phyloP scores from a whole-genome alignment of 2,888 invertebrate genomes.

The Sturmia bella region DNA sequence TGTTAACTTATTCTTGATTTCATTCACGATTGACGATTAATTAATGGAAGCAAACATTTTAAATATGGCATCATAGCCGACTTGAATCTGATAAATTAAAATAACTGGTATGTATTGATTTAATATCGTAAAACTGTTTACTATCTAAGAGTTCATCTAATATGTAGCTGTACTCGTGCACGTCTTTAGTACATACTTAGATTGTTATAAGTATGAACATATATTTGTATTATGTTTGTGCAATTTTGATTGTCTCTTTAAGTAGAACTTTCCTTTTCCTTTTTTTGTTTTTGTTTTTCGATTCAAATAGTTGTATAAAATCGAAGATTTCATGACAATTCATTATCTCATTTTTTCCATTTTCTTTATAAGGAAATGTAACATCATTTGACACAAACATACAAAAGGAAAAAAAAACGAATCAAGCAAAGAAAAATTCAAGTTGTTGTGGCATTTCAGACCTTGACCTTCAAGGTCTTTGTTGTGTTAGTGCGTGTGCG shows the following conservation, averaged over 20 bases:
- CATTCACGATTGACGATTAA: no score
- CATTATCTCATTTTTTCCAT: slow-evolving; percentile 12
- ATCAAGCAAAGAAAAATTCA: slow-evolving; percentile 9
- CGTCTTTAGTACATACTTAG: no score
- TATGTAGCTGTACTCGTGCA: no score
- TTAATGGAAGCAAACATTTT: no score
- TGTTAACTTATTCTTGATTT: no score
- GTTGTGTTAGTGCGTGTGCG: not conserved
- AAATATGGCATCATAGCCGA: no score
- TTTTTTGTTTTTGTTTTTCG: slow-evolving; percentile 5
- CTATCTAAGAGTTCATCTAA: no score
- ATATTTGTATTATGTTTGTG: no score
- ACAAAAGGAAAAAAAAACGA: not conserved
- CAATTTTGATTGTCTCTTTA: not conserved
- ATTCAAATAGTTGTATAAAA: not conserved
- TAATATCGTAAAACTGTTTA: no score
- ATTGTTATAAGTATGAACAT: no score
- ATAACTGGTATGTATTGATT: no score
- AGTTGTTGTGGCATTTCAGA: not conserved
- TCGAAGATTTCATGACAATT: slow-evolving; percentile 38
- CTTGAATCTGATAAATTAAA: no score
- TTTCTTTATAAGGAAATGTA: slow-evolving; percentile 1
- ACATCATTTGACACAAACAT: slow-evolving; percentile 5
- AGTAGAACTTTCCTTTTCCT: not conserved
- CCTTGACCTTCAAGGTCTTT: slow-evolving; percentile 19